Conservation (phyloP, 2,113 vertebrate species). For the Cathartes aura region DNA sequence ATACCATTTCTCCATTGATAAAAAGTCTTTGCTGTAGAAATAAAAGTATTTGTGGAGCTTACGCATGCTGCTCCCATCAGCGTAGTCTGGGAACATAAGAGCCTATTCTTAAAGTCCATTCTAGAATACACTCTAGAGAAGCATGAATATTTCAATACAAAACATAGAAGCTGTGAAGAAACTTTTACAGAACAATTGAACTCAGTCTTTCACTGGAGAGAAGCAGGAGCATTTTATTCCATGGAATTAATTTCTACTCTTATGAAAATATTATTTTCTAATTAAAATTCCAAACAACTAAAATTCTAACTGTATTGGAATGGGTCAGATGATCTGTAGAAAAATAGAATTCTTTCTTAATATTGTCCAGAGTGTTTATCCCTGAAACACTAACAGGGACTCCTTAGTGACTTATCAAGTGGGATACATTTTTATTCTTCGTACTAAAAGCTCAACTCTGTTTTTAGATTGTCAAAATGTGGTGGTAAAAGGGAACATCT, state of each 20-base stretch:
- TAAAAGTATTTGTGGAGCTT: too few relatives aligned
- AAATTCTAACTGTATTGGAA: neutral
- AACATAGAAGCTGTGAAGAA: neutral
- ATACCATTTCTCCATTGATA: too few relatives aligned
- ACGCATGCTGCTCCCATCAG: too few relatives aligned
- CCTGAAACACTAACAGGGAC: neutral
- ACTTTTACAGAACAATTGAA: neutral
- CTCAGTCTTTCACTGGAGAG: neutral
- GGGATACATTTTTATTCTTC: neutral
- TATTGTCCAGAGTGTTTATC: neutral
- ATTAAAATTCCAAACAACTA: neutral
- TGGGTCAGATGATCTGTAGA: neutral
- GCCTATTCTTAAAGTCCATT: neutral
- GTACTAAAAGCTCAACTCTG: neutral
- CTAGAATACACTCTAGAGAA: neutral
- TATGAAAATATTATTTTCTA: neutral
- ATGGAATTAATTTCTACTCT: neutral
- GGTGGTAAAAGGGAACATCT: neutral
- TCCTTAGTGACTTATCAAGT: neutral
- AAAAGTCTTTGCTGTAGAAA: too few relatives aligned
- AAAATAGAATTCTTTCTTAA: neutral
- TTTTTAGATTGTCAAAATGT: neutral
- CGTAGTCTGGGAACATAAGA: neutral
- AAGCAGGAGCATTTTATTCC: neutral
- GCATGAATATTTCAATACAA: neutral